Percentiles rank a stretch among this genome's conserved stretches.
Conservation (phyloP, 2,797 vertebrate genomes). For the Mallotus villosus region DNA sequence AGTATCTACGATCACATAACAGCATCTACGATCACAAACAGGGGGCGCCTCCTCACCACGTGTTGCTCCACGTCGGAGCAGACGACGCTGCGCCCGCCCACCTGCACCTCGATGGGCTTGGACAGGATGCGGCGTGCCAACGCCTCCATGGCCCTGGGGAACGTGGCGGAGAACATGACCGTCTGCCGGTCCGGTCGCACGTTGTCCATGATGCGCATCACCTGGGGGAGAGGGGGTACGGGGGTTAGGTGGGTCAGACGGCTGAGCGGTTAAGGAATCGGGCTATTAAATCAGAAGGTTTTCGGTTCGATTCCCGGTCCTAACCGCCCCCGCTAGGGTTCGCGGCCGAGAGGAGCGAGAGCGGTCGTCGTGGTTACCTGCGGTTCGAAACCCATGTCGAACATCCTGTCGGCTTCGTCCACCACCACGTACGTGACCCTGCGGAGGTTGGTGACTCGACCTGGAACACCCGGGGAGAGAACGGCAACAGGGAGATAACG, state of each 20-base stretch:
- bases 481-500: slow-evolving; percentile 17
- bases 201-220: slow-evolving; percentile 99
- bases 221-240: slow-evolving; percentile 65
- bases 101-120: slow-evolving; percentile 96
- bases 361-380: slow-evolving; percentile 76
- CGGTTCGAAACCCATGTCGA: slow-evolving; percentile 99
- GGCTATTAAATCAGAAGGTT: too few relatives aligned
- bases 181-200: slow-evolving; percentile 96
- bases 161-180: slow-evolving; percentile 99
- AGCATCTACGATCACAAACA: neutral
- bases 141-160: slow-evolving; percentile 98
- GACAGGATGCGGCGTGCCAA: slow-evolving; percentile 91
- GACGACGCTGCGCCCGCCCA: slow-evolving; percentile 95
- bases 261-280: too few relatives aligned
- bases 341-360: neutral
- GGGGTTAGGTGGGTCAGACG: too few relatives aligned
- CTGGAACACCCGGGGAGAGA: slow-evolving; percentile 70
- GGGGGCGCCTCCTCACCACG: slow-evolving; percentile 73
- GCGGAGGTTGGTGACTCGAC: slow-evolving; percentile 96
- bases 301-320: too few relatives aligned
- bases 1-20: too few relatives aligned
- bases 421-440: slow-evolving; percentile 94
- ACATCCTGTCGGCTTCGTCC: slow-evolving; percentile 99
- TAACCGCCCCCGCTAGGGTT: too few relatives aligned
- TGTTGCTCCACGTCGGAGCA: slow-evolving; percentile 98